Conservation (phyloP, 2,113 vertebrate species). For the Epinephelus fuscoguttatus region DNA sequence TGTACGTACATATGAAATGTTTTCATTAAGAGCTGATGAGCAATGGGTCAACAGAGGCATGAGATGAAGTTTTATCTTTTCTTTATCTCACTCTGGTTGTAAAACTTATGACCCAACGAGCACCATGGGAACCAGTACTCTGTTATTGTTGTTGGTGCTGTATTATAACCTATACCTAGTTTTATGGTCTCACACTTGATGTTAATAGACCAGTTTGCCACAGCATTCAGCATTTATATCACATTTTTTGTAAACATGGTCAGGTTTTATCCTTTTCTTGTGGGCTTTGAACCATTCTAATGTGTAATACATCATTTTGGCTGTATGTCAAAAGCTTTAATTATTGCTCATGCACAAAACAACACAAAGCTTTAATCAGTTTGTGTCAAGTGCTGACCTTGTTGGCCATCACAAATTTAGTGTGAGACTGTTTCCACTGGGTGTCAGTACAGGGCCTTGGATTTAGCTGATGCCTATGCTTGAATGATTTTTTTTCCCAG, state of each 20-base stretch:
- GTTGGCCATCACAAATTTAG: background rate
- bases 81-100: constrained; percentile 10
- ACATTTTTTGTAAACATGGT: background rate
- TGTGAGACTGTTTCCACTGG: constrained; percentile 60
- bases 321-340: background rate
- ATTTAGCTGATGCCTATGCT: background rate
- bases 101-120: background rate
- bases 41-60: background rate
- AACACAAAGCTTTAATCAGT: background rate
- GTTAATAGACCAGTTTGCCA: background rate
- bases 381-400: background rate
- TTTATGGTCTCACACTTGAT: background rate
- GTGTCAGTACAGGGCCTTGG: constrained; percentile 69
- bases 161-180: background rate
- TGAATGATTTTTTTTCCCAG: constrained; percentile 5
- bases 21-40: background rate
- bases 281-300: background rate
- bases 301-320: background rate
- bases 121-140: background rate
- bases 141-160: background rate
- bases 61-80: constrained; percentile 5
- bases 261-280: background rate
- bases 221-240: no score
- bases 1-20: background rate
- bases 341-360: background rate